These are phyloP conservation scores for Aplochiton taeniatus DNA, from an alignment of 2,797 vertebrate genomes.

Conservation along the genomic window DNA sequence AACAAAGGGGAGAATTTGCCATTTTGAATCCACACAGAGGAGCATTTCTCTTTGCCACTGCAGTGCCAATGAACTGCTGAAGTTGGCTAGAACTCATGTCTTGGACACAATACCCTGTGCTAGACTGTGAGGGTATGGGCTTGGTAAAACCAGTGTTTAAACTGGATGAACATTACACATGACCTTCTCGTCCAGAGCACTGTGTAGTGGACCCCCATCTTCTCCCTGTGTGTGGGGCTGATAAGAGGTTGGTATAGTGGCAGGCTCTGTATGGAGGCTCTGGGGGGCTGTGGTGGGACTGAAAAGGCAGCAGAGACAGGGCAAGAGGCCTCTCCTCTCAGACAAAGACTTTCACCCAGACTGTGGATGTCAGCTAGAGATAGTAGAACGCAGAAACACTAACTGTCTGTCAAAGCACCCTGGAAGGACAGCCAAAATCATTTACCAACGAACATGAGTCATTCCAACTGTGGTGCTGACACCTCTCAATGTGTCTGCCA, in stretches of 20 bases:
- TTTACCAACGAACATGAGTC: conserved; percentile 7
- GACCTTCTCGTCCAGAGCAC: no score
- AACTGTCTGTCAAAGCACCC: conserved; percentile 20
- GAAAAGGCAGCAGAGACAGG: neutral
- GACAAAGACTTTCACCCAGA: neutral
- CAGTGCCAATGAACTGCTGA: neutral
- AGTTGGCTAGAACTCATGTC: neutral
- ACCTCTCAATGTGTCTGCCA: no score
- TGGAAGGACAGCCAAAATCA: conserved; percentile 23
- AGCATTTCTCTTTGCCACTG: neutral
- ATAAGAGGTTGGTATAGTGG: no score
- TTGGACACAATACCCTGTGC: no score
- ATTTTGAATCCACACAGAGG: neutral
- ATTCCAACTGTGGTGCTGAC: no score
- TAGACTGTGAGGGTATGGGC: neutral
- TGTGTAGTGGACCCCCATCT: no score
- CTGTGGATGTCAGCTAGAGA: no score
- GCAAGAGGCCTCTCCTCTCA: neutral
- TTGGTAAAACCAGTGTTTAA: conserved; percentile 5
- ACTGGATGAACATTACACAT: no score
- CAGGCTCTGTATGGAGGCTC: no score
- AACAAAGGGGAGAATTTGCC: neutral
- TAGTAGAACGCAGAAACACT: neutral
- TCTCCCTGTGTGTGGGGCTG: no score
- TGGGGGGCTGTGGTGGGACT: no score